A percentile compares a stretch with the other conserved stretches of the same genome.
Conservation (phyloP, 2,113 vertebrate genomes). For the Brachyhypopomus gauderio region DNA sequence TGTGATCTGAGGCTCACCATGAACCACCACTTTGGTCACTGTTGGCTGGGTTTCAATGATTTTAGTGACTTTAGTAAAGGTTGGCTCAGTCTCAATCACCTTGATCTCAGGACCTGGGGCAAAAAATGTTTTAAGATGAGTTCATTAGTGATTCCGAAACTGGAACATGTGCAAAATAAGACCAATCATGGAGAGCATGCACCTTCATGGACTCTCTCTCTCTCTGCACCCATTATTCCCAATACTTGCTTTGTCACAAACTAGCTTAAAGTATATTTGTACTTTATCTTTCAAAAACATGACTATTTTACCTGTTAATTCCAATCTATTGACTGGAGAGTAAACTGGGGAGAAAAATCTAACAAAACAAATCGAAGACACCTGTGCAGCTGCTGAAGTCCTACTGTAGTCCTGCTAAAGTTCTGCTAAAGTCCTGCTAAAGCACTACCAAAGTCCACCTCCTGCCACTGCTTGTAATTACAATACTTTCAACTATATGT, state of each 20-base stretch:
- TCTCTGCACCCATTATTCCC: background rate
- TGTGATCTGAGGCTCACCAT: constrained; percentile 20
- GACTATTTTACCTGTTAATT: background rate
- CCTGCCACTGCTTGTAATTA: too few relatives aligned
- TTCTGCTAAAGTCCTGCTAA: too few relatives aligned
- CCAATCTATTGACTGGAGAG: background rate
- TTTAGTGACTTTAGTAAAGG: constrained; percentile 57
- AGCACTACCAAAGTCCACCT: too few relatives aligned
- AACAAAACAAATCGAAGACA: too few relatives aligned
- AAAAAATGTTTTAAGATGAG: background rate
- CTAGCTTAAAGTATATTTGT: background rate
- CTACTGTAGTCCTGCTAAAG: too few relatives aligned
- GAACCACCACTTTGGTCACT: constrained; percentile 17
- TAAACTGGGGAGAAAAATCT: too few relatives aligned
- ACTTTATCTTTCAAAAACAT: background rate
- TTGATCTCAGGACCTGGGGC: constrained; percentile 59
- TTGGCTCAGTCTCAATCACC: constrained; percentile 75
- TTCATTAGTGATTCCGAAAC: background rate
- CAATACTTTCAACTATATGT: too few relatives aligned
- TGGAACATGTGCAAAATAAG: background rate
- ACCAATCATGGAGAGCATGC: too few relatives aligned
- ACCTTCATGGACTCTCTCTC: too few relatives aligned
- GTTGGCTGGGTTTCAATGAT: constrained; percentile 33
- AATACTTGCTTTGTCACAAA: too few relatives aligned
- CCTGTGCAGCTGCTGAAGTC: too few relatives aligned